A percentile compares a stretch with the other conserved stretches of the same genome.
phyloP scores from a whole-genome alignment of 2,797 vertebrate genomes.

The Rhinichthys osculus region DNA sequence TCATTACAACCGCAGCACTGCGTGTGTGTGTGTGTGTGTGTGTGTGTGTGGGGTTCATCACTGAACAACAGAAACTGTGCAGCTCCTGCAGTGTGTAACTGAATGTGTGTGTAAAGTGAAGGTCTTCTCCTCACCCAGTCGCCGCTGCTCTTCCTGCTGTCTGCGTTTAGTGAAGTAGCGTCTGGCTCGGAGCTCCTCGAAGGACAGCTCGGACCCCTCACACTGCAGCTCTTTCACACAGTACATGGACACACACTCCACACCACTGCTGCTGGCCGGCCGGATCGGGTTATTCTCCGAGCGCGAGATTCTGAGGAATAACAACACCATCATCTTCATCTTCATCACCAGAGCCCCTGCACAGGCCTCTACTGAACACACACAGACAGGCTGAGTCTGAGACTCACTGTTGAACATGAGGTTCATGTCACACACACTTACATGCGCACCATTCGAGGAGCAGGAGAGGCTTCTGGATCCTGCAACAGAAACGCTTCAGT shows the following conservation, averaged over 20 bases:
- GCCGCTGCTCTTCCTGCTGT: constrained; percentile 72
- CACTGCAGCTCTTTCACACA: constrained; percentile 77
- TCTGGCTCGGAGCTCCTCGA: constrained; percentile 79
- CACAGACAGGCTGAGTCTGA: no score
- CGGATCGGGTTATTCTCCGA: constrained; percentile 67
- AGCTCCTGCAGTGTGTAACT: no score
- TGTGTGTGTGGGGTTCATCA: not conserved
- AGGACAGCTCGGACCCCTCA: constrained; percentile 83
- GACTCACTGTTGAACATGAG: constrained; percentile 11
- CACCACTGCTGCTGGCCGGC: not conserved
- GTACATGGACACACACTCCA: constrained; percentile 80
- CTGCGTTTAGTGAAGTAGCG: constrained; percentile 76
- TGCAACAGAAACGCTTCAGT: constrained; percentile 47
- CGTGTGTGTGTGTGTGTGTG: not conserved
- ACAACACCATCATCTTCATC: not conserved
- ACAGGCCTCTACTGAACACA: not conserved
- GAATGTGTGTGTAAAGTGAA: not conserved
- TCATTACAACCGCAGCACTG: not conserved
- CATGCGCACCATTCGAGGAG: constrained; percentile 58
- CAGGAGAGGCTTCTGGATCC: constrained; percentile 56
- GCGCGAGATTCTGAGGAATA: constrained; percentile 71
- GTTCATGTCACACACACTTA: constrained; percentile 60
- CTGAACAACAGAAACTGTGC: no score
- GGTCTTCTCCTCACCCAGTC: constrained; percentile 73
- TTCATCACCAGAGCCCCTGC: not conserved